Conservation (phyloP, 1,140 invertebrate species). For the Pseudoatta argentina region DNA sequence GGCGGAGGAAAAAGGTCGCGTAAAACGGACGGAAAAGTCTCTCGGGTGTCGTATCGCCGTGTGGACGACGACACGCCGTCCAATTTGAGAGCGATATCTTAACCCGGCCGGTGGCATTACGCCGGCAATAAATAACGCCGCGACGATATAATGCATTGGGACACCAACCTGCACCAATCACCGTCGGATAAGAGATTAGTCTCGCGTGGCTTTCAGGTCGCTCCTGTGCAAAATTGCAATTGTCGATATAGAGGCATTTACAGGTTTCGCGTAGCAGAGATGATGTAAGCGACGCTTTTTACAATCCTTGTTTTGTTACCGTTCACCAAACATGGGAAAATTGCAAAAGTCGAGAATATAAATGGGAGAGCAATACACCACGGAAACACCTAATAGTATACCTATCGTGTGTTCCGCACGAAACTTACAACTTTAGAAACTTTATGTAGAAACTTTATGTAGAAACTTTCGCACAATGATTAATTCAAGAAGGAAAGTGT, state of each 20-base stretch:
- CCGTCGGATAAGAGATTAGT: slow-evolving; percentile 53
- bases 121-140: slow-evolving; percentile 76
- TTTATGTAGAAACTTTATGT: neutral
- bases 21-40: slow-evolving; percentile 65
- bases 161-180: slow-evolving; percentile 17
- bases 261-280: neutral
- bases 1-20: slow-evolving; percentile 62
- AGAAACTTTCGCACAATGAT: slow-evolving; percentile 3
- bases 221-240: slow-evolving; percentile 24
- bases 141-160: slow-evolving; percentile 47
- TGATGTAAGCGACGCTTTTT: slow-evolving; percentile 51
- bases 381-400: slow-evolving; percentile 1
- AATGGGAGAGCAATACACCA: neutral
- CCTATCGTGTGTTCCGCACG: neutral
- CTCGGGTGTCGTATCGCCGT: slow-evolving; percentile 71
- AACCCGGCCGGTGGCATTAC: slow-evolving; percentile 76
- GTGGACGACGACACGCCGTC: slow-evolving; percentile 66
- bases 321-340: slow-evolving; percentile 19
- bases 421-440: neutral
- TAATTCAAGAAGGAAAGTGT: slow-evolving; percentile 46
- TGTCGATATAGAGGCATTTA: neutral
- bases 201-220: slow-evolving; percentile 29
- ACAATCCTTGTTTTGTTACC: neutral
- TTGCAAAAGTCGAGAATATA: slow-evolving; percentile 25
- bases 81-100: slow-evolving; percentile 81